These are phyloP conservation scores for Lates japonicus DNA, from an alignment of 2,797 vertebrate species.

Conservation along the genomic window DNA sequence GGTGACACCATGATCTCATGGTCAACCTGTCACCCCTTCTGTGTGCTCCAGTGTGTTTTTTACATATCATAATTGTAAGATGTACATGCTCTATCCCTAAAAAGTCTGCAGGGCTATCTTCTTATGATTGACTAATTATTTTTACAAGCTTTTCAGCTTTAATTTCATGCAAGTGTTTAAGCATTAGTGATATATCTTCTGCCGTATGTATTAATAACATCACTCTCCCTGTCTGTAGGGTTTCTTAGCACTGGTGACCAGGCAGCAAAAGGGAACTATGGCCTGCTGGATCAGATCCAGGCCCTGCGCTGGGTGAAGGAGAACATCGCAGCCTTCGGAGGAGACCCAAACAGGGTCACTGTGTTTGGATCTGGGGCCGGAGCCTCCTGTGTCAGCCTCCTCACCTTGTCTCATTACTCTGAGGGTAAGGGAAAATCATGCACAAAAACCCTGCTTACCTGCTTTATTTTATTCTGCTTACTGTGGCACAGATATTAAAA, in stretches of 20 bases:
- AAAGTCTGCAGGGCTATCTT: not conserved
- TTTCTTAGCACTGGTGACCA: constrained; percentile 97
- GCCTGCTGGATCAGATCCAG: constrained; percentile 97
- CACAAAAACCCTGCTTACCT: not conserved
- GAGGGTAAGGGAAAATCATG: constrained; percentile 87
- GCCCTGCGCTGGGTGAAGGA: constrained; percentile 97
- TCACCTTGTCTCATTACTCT: constrained; percentile 97
- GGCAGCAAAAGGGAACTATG: constrained; percentile 97
- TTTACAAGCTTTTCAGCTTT: constrained; percentile 3
- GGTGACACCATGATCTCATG: not conserved
- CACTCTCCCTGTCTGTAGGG: constrained; percentile 79
- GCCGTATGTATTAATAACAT: not conserved
- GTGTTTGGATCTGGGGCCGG: constrained; percentile 97
- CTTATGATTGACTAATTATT: constrained; percentile 14
- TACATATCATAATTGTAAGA: not conserved
- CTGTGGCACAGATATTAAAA: not conserved
- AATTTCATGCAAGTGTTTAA: constrained; percentile 1
- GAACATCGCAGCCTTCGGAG: constrained; percentile 95
- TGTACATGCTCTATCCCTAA: constrained; percentile 1
- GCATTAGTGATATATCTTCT: not conserved
- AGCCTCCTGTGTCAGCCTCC: constrained; percentile 95
- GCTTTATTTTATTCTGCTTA: not conserved
- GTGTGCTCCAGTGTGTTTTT: constrained; percentile 6
- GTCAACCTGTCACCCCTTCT: constrained; percentile 11
- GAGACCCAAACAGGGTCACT: constrained; percentile 94